A percentile compares a stretch with the other conserved stretches of the same genome.
These are phyloP conservation scores for Crocuta crocuta DNA, from an alignment of 2,113 vertebrate species.

Conservation along the genomic window DNA sequence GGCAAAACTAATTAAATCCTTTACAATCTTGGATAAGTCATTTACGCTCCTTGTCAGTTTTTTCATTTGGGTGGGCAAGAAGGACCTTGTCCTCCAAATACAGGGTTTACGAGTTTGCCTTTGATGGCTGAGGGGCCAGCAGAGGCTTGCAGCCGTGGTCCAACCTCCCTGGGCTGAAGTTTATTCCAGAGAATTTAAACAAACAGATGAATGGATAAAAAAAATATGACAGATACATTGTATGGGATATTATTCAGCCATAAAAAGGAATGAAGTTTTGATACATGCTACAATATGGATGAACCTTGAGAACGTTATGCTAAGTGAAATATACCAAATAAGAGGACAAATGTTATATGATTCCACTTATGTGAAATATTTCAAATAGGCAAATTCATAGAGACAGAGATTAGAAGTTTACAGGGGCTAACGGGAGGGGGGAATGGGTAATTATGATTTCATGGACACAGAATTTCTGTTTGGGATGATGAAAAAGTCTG, in stretches of 20 bases:
- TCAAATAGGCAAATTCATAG: slow-evolving; percentile 1
- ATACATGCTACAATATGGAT: not conserved
- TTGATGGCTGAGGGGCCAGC: not conserved
- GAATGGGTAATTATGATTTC: not conserved
- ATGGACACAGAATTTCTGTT: not conserved
- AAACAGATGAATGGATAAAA: not conserved
- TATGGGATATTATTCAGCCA: not conserved
- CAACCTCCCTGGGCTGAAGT: not conserved
- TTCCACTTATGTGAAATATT: not conserved
- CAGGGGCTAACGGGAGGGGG: not conserved
- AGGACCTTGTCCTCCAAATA: not conserved
- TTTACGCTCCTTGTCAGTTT: not conserved
- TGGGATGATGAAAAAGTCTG: not conserved
- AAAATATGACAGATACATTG: not conserved
- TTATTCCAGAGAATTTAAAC: slow-evolving; percentile 3
- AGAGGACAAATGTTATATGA: not conserved
- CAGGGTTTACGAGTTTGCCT: not conserved
- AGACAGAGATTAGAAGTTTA: not conserved
- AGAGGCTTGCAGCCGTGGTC: not conserved
- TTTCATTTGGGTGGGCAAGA: not conserved
- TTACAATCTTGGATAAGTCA: not conserved
- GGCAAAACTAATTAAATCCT: slow-evolving; percentile 18
- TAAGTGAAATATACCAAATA: not conserved
- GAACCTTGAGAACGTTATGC: not conserved
- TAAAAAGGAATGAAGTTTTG: not conserved